Conservation (phyloP, 2,888 invertebrate genomes). For the Brachyptera risi region DNA sequence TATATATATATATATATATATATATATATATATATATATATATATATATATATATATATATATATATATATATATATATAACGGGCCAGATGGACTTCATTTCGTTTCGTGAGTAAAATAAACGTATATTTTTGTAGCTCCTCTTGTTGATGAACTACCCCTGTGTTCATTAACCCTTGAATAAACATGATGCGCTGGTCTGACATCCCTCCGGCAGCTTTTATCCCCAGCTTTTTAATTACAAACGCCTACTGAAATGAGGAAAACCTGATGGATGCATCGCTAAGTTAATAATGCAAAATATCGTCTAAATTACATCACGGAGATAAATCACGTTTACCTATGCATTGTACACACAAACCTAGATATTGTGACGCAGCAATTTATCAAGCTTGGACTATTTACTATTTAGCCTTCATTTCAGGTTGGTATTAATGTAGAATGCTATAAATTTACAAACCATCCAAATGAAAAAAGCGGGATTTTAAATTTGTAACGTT, state of each 20-base stretch:
- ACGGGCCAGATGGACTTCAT: no score
- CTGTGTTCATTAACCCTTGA: slow-evolving; percentile 1
- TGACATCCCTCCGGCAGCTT: slow-evolving; percentile 4
- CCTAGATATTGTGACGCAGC: background rate
- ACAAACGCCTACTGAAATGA: slow-evolving; percentile 5
- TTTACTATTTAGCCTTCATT: background rate
- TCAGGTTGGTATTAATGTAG: no score
- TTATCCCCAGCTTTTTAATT: slow-evolving; percentile 7
- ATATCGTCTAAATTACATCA: slow-evolving; percentile 11
- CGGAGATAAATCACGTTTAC: slow-evolving; percentile 13
- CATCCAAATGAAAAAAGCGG: no score
- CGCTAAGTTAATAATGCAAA: slow-evolving; percentile 18
- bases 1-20: no score
- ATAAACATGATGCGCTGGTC: slow-evolving; percentile 8
- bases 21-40: no score
- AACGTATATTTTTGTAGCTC: background rate
- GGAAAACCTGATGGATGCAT: slow-evolving; percentile 9
- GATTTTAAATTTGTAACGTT: no score
- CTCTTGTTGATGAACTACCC: background rate
- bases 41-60: no score
- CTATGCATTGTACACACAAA: background rate
- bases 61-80: no score
- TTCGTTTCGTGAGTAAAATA: no score
- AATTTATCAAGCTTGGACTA: slow-evolving; percentile 4
- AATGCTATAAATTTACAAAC: no score